phyloP scores from a whole-genome alignment of 1,140 invertebrate species.

The Asobara japonica region DNA sequence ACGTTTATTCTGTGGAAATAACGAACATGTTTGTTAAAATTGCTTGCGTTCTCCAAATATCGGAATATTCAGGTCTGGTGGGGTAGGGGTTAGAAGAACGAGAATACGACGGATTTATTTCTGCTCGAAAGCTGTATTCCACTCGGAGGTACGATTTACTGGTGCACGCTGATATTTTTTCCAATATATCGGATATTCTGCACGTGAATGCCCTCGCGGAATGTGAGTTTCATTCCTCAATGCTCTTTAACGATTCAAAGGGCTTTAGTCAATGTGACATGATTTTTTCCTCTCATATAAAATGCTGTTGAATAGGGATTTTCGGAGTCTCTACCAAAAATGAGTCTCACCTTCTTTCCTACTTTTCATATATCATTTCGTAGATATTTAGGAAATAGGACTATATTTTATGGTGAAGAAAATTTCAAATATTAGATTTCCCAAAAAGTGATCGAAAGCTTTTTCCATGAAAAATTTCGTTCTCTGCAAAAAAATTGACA shows the following conservation, averaged over 20 bases:
- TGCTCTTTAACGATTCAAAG: constrained; percentile 8
- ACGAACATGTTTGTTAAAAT: neutral
- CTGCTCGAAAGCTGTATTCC: neutral
- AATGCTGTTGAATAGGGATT: neutral
- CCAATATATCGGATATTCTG: constrained; percentile 6
- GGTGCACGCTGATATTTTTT: neutral
- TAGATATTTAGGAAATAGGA: too few species aligned
- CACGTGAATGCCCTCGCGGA: neutral
- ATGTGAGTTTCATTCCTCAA: constrained; percentile 17
- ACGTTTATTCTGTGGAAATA: neutral
- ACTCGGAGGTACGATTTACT: neutral
- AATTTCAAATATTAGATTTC: too few species aligned
- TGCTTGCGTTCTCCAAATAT: neutral
- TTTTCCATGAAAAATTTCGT: too few species aligned
- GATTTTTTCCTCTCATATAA: too few species aligned
- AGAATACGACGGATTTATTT: constrained; percentile 11
- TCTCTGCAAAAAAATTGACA: too few species aligned
- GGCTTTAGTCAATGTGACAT: neutral
- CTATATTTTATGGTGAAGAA: too few species aligned
- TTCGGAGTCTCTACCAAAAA: too few species aligned
- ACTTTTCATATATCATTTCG: too few species aligned
- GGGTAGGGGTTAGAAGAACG: neutral
- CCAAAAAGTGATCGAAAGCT: too few species aligned
- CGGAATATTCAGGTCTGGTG: neutral
- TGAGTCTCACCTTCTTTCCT: too few species aligned